Percentiles rank a stretch among this genome's conserved stretches.
Evolutionary conservation across 2,113 vertebrate genomes (phyloP).

Genomic region (Sylvietta virens): DNA sequence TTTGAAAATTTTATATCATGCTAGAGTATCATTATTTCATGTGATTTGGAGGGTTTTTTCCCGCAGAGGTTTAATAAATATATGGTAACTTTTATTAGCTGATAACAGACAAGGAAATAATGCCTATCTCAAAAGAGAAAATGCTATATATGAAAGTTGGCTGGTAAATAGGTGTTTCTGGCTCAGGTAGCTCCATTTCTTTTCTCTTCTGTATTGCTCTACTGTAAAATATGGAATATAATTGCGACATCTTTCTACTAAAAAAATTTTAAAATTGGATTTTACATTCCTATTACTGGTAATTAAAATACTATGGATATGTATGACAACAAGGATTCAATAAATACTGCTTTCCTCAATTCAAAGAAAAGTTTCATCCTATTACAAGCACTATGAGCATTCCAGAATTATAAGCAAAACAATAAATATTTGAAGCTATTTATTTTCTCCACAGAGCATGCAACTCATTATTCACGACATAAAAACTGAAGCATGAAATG

Average conservation of each 20-base stretch:
- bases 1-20: neutral
- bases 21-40: neutral
- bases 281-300: neutral
- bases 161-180: neutral
- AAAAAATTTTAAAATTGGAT: neutral
- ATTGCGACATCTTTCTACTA: neutral
- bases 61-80: neutral
- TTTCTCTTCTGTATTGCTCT: neutral
- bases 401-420: neutral
- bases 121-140: neutral
- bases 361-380: neutral
- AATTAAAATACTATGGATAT: neutral
- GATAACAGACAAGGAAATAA: neutral
- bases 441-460: neutral
- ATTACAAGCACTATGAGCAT: neutral
- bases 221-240: neutral
- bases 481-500: neutral
- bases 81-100: neutral
- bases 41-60: neutral
- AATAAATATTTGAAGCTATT: neutral
- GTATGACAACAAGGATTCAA: neutral
- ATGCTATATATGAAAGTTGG: neutral
- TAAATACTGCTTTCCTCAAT: neutral
- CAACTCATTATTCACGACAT: neutral
- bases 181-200: neutral